Conservation (phyloP, 2,888 invertebrate genomes). For the Poecilobothrus nobilitatus region DNA sequence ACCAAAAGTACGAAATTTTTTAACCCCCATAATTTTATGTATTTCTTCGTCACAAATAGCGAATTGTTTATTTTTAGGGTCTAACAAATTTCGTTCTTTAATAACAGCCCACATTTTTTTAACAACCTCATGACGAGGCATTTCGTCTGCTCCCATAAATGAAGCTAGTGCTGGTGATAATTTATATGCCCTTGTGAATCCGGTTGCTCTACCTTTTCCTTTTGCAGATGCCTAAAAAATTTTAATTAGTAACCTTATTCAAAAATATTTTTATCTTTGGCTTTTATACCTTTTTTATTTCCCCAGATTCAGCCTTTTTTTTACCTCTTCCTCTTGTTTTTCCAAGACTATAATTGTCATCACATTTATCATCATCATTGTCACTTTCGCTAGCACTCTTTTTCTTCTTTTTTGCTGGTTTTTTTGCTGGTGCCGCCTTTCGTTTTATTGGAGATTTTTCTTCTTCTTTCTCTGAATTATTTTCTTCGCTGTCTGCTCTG, state of each 20-base stretch:
- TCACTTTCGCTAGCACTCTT: constrained; percentile 41
- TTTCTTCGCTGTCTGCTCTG: constrained; percentile 26
- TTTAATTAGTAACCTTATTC: too few species aligned
- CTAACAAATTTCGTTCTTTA: constrained; percentile 79
- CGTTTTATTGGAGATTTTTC: constrained; percentile 38
- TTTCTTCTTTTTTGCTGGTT: constrained; percentile 30
- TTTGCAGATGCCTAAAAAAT: not conserved
- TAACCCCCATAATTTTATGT: constrained; percentile 80
- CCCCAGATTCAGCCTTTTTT: not conserved
- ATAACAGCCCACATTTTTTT: constrained; percentile 85
- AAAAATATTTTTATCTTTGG: too few species aligned
- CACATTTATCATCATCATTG: constrained; percentile 44
- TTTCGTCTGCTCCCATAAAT: constrained; percentile 66
- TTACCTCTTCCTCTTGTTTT: constrained; percentile 38
- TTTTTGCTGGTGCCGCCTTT: constrained; percentile 44
- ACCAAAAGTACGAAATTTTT: constrained; percentile 88
- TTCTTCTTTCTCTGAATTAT: constrained; percentile 28
- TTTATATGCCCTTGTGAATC: constrained; percentile 76
- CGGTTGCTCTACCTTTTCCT: constrained; percentile 51
- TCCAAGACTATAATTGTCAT: constrained; percentile 52
- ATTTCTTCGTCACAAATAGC: constrained; percentile 90
- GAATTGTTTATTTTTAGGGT: constrained; percentile 90
- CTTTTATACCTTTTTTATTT: constrained; percentile 25
- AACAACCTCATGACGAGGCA: constrained; percentile 84
- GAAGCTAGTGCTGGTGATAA: constrained; percentile 77